Evolutionary conservation across 2,113 vertebrate species (phyloP).

Genomic region (Fukomys damarensis): DNA sequence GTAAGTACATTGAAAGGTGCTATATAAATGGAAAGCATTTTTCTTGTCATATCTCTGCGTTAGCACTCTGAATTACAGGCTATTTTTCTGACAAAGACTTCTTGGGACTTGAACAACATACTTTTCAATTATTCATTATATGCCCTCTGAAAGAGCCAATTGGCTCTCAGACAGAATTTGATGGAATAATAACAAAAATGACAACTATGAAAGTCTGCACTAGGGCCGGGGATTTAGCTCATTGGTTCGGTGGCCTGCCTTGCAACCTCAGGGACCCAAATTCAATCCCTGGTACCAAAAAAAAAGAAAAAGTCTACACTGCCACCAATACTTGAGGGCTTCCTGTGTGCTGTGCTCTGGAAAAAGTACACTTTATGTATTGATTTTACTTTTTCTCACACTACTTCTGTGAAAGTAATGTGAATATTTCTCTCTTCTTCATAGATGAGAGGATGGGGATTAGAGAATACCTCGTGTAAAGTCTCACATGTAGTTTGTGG

Average conservation of each 20-base stretch:
- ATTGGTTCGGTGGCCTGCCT: too few species aligned
- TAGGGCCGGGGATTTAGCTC: too few species aligned
- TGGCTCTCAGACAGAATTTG: neutral
- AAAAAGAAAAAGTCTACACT: too few species aligned
- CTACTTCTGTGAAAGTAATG: neutral
- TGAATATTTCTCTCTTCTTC: constrained; percentile 38
- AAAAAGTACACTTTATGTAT: neutral
- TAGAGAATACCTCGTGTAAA: neutral
- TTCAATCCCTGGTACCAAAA: too few species aligned
- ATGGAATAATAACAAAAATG: constrained; percentile 15
- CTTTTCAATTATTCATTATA: constrained; percentile 27
- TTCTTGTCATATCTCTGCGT: constrained; percentile 15
- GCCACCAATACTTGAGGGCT: neutral
- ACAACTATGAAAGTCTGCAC: neutral
- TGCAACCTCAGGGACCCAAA: too few species aligned
- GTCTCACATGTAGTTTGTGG: neutral
- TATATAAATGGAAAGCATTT: constrained; percentile 15
- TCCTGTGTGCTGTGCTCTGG: neutral
- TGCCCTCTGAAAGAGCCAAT: neutral
- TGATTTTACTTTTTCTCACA: constrained; percentile 16
- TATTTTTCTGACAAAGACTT: constrained; percentile 35
- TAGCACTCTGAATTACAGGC: neutral
- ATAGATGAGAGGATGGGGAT: neutral
- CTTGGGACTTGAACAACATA: neutral
- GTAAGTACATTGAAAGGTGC: constrained; percentile 16